A percentile compares a stretch with the other conserved stretches of the same genome.
These are phyloP conservation scores for Lycophotia porphyrea DNA, from an alignment of 2,888 invertebrate species.

Conservation along the genomic window DNA sequence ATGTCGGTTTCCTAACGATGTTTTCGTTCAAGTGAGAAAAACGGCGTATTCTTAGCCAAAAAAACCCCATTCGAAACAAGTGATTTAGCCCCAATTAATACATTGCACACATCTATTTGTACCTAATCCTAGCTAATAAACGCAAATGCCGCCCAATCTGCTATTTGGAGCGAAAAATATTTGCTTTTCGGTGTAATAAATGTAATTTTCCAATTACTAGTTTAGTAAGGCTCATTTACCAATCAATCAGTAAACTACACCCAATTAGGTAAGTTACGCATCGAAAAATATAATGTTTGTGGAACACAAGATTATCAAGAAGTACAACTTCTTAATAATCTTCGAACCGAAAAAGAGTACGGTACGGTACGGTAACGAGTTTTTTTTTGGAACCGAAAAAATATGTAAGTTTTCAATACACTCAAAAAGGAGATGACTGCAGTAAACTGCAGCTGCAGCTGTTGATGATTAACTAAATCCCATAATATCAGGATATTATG, in stretches of 20 bases:
- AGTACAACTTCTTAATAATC: too few relatives aligned
- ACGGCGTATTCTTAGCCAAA: not conserved
- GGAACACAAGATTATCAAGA: not conserved
- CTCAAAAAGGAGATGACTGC: too few relatives aligned
- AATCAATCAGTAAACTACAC: slow-evolving; percentile 25
- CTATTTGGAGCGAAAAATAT: slow-evolving; percentile 57
- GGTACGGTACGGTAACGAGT: too few relatives aligned
- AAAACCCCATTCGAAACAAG: not conserved
- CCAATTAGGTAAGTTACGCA: slow-evolving; percentile 11
- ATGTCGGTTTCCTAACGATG: too few relatives aligned
- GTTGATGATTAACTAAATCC: too few relatives aligned
- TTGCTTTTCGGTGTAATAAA: slow-evolving; percentile 31
- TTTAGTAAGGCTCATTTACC: slow-evolving; percentile 27
- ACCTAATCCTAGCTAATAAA: slow-evolving; percentile 17
- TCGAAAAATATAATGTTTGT: not conserved
- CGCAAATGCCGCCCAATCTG: slow-evolving; percentile 39
- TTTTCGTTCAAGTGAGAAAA: too few relatives aligned
- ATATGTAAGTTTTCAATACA: too few relatives aligned
- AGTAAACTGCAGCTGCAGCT: too few relatives aligned
- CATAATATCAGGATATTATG: not conserved
- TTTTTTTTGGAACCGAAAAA: too few relatives aligned
- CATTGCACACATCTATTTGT: slow-evolving; percentile 6
- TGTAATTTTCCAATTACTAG: too few relatives aligned
- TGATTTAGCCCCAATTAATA: not conserved
- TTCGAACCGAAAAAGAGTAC: too few relatives aligned